Base-by-base conservation (phyloP, 2,888 invertebrate species). In the Monochamus alternatus region DNA sequence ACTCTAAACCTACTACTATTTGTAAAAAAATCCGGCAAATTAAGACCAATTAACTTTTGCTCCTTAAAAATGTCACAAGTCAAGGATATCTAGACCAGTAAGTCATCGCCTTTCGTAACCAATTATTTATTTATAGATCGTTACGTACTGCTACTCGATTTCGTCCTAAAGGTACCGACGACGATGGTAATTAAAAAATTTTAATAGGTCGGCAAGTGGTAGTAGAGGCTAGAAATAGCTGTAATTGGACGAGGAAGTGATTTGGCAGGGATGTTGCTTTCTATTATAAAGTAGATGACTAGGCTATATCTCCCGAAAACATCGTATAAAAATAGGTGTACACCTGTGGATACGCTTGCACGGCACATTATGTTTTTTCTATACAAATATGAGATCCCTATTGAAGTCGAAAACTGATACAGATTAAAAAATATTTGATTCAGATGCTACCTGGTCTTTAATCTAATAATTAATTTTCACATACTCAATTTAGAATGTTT, bases 11-110 rank as follows among this genome's bases (percentile, higher is more conserved):
- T 38, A 38, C 38, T 38, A 38, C 7, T 38, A 1, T 38, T 38
- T 38, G 38, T 47, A 12, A 47, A 63, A 63, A 63, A 63, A 63
- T 14, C 12, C 14, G 9, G 12, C 52, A 31, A n/a, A 67, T 59
- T 59, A 68, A 14, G 58, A 68, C 14, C 38, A 68, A 68, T 59
- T 59, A 22, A 38, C 22, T 68, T 68, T 8, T 5, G n/a, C 44
- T 59, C 59, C 43, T 67, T 52, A 55, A 55, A 59, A 59, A 68
- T 69, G 69, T 62, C 62, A 69, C 69, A 60, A 47, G 69, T 69
- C 60, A 69, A 69, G 69, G 60, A 60, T 69, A 44, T 69, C 32
- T 69, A 69, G 69, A 60, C 31, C 62, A 51, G 31, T 32, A 31
- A 59, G 69, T 51, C 32, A 43, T 58, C 44, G 12, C 52, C 43